Evolutionary conservation across 2,888 invertebrate species (phyloP).

Genomic region (Vannuccia rotundouncinata): DNA sequence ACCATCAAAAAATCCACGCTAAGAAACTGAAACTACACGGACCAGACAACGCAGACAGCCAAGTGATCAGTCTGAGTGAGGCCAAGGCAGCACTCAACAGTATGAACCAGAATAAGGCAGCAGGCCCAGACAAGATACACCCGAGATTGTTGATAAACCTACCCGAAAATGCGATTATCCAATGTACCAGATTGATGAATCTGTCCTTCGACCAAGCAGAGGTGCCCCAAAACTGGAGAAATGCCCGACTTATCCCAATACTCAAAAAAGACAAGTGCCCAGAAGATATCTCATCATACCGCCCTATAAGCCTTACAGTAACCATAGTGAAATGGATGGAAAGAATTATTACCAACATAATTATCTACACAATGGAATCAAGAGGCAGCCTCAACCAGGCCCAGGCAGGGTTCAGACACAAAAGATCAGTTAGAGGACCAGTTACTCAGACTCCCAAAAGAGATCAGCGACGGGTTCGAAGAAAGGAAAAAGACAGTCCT

Average conservation of each 20-base stretch:
- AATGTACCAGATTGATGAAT: not conserved
- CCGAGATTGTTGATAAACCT: not conserved
- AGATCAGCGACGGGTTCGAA: not conserved
- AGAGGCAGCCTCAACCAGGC: not conserved
- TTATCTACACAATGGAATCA: not conserved
- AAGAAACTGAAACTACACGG: not conserved
- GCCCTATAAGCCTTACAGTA: not conserved
- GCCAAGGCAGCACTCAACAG: not conserved
- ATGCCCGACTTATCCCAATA: not conserved
- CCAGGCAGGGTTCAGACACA: not conserved
- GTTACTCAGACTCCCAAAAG: not conserved
- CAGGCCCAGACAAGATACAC: not conserved
- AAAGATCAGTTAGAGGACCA: not conserved
- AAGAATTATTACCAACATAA: not conserved
- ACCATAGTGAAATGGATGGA: not conserved
- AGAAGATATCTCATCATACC: conserved; percentile 2
- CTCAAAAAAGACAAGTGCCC: not conserved
- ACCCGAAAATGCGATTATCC: not conserved
- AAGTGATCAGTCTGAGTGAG: not conserved
- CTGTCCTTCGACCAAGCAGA: not conserved
- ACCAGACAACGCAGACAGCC: not conserved
- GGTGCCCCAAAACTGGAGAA: conserved; percentile 4
- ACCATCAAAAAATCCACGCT: not conserved
- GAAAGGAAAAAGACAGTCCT: not conserved
- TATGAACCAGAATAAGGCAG: not conserved